Base-by-base conservation (phyloP, 2,797 vertebrate species). In the Bucorvus abyssinicus region DNA sequence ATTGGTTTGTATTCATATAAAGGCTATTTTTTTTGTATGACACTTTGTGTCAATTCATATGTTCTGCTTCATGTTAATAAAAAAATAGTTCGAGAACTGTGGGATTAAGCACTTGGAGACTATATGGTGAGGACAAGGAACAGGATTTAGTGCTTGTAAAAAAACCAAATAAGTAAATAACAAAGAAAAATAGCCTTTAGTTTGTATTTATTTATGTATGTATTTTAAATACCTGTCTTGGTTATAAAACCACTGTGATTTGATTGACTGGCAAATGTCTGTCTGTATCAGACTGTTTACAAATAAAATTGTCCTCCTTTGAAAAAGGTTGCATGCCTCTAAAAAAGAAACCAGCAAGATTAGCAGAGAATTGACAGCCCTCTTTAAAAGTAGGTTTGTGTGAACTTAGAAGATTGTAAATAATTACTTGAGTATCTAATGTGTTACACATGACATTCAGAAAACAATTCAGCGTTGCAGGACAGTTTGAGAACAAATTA, bases 41-140 rank as follows among this genome's bases (percentile, higher is more conserved):
- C 95, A 36, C 69, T 84, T 90, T 91, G 40, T 96, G 98, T 98
- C 93, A 97, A 98, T 97, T 98, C 94, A 94, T 79, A 92, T 97
- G 53, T 94, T 97, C 95, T 96, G 84, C 53, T 96, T 97, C 69
- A 87, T 95, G 89, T 95, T 97, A 95, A 79, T 82, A 94, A 92
- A 93, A 92, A 96, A 86, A 36, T 95, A 75, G 24, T 90, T 79
- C 34, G 49, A 50, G 60, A 88, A 59, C 26, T 23, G 57, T 90
- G 23, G n/a, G 63, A 77, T 89, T 75, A 81, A 78, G 67, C 34
- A 59, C 23, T 59, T 65, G 26, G 21, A 67, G 56, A 23, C 8
- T 40, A 0, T 44, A 47, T 10, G 7, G 16, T 34, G 49, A 71
- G 59, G 38, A 47, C 67, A 70, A 77, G 19, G 50, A 78, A 91